Base-by-base conservation (phyloP, 2,797 vertebrate genomes). In the Manis pentadactyla region DNA sequence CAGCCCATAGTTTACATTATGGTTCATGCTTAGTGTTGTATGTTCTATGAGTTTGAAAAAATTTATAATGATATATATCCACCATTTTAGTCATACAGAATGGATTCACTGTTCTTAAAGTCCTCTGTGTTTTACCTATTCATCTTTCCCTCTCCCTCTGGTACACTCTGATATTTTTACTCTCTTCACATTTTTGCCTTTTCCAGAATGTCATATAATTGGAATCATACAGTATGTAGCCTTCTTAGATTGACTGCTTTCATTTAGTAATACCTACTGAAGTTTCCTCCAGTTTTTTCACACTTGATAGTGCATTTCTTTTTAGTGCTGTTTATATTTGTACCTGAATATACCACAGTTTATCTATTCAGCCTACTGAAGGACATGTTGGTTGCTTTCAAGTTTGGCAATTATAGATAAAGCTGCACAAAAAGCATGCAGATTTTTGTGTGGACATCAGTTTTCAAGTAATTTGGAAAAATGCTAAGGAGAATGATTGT, bases 401-500 rank as follows among this genome's bases (percentile, higher is more conserved):
- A 63, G 18, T 69, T 51, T 75, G 49, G 17, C 11, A 81, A 12
- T 49, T 87, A 61, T 46, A 25, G 74, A 86, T 81, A 75, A 82
- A 59, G 27, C 12, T 75, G 21, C 37, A 4, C 39, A 92, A 74
- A 75, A 21, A 14, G 3, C 27, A 12, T 57, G 31, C 14, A 75
- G 42, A 68, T 37, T 87, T 42, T 66, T 39, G 6, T 21, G 17
- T 85, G 61, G 21, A 18, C 31, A 46, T 84, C 49, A 27, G 5
- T 88, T 83, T 84, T 77, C 5, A 73, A 10, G 4, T 57, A 6
- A 27, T 90, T 85, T 89, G 39, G 57, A 84, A 92, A 89, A 95
- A 69, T 77, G 34, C 51, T 18, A 37, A 31, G 34, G 23, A 59
- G 86, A 61, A 88, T 7, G 14, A 21, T 46, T 84, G 10, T 69